phyloP scores from a whole-genome alignment of 2,113 vertebrate species.

The Polyodon spathula region DNA sequence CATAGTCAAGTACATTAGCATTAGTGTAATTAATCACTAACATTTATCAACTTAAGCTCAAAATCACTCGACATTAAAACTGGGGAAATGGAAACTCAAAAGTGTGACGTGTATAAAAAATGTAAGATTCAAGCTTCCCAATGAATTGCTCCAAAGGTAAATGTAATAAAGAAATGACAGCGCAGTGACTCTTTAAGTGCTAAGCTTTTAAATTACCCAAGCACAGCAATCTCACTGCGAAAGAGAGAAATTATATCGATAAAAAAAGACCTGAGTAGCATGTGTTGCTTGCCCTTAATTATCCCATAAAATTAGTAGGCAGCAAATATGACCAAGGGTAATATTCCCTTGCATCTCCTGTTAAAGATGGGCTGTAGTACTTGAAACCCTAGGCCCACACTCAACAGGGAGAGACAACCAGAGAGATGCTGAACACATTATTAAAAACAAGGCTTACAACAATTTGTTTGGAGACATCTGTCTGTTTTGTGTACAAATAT shows the following conservation, averaged over 20 bases:
- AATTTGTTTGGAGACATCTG: not conserved
- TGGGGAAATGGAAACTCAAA: not conserved
- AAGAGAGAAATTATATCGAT: not conserved
- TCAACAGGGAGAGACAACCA: not conserved
- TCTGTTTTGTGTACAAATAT: not conserved
- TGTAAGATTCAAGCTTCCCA: not conserved
- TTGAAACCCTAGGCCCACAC: not conserved
- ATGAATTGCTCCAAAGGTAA: not conserved
- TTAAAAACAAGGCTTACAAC: not conserved
- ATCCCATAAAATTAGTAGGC: constrained; percentile 1
- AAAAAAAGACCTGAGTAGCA: not conserved
- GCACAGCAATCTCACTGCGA: not conserved
- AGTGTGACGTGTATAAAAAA: not conserved
- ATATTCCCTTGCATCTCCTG: not conserved
- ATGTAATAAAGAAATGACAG: not conserved
- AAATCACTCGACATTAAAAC: not conserved
- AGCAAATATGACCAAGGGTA: not conserved
- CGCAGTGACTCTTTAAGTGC: not conserved
- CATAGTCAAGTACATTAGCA: too few relatives aligned
- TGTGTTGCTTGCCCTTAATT: not conserved
- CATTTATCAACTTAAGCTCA: not conserved
- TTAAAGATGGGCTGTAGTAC: not conserved
- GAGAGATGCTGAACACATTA: not conserved
- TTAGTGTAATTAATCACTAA: not conserved
- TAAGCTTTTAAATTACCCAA: not conserved